Base-by-base conservation (phyloP, 2,888 invertebrate genomes). In the Chaetoderma sp. region DNA sequence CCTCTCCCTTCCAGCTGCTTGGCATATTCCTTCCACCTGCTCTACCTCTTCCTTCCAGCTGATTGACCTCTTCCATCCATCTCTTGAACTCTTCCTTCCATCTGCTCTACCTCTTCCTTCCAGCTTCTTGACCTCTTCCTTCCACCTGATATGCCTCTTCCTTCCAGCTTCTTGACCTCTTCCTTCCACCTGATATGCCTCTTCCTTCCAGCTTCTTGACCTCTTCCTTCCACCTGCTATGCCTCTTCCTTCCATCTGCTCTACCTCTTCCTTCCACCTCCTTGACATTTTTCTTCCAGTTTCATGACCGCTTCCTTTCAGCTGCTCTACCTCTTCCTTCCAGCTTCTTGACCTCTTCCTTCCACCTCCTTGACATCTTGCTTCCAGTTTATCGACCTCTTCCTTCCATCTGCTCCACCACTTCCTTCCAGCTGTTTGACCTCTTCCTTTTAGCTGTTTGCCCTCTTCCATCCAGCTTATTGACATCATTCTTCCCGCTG, bases 181-280 rank as follows among this genome's bases (percentile, higher is more conserved):
- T n/a, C n/a, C 18, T 45, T 36, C 36, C 32, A 21, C 21, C 27
- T 0, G 21, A 30, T 55, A 28, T 33, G 47, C 56, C 36, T 49
- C 39, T 47, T 49, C 39, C 49, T 56, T 8, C 25, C 56, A 18
- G 0, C 50, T 56, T 59, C 54, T 18, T 27, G 33, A 36, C 39
- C 23, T 59, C 18, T 33, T 58, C 21, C 32, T 59, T 18, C 47
- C 44, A 39, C 47, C 50, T 28, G 47, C 28, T 49, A 28, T 63
- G 56, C 50, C 23, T 57, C 36, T 63, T 42, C 50, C 36, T 49
- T 39, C 50, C 39, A 39, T 18, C 18, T 52, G 33, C 8, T 39
- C 27, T 52, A 50, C 42, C 39, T 36, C 27, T 58, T 42, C 42
- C 60, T 45, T 42, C 23, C 33, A n/a, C n/a, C n/a, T n/a, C n/a